These are phyloP conservation scores for Chaenogobius annularis DNA, from an alignment of 2,113 vertebrate genomes.

Conservation along the genomic window DNA sequence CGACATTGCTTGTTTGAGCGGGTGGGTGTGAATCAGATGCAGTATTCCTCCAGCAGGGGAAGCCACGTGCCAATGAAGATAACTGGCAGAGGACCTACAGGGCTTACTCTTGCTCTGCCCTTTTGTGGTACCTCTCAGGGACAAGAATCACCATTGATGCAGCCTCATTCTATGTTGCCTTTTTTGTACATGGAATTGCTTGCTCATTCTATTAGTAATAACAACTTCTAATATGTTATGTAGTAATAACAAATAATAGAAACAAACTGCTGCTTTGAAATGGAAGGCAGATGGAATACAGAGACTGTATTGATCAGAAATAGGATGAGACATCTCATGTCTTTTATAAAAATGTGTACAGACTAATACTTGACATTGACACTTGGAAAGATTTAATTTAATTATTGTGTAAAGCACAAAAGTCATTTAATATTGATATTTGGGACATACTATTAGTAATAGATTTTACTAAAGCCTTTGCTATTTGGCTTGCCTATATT, in stretches of 20 bases:
- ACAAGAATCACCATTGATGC: constrained; percentile 67
- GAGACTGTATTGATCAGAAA: constrained; percentile 59
- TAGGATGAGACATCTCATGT: constrained; percentile 68
- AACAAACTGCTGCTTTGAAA: constrained; percentile 27
- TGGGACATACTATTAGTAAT: constrained; percentile 62
- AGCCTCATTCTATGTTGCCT: constrained; percentile 75
- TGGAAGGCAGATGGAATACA: constrained; percentile 30
- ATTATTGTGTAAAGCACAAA: constrained; percentile 75
- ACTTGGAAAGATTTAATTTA: constrained; percentile 61
- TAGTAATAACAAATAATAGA: constrained; percentile 70
- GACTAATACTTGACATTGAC: constrained; percentile 69
- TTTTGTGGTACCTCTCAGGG: constrained; percentile 69
- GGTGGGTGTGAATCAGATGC: constrained; percentile 60
- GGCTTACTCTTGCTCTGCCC: constrained; percentile 58
- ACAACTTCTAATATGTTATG: constrained; percentile 61
- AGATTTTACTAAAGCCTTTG: constrained; percentile 63
- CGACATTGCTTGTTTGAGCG: constrained; percentile 56
- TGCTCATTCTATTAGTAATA: constrained; percentile 69
- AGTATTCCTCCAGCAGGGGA: constrained; percentile 73
- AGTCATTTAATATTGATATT: constrained; percentile 72
- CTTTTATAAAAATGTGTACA: constrained; percentile 73
- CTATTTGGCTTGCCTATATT: constrained; percentile 67
- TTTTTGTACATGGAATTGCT: constrained; percentile 68
- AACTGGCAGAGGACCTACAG: constrained; percentile 57
- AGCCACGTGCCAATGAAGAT: constrained; percentile 73